phyloP scores from a whole-genome alignment of 2,888 invertebrate genomes.

The Plebejus melissa region DNA sequence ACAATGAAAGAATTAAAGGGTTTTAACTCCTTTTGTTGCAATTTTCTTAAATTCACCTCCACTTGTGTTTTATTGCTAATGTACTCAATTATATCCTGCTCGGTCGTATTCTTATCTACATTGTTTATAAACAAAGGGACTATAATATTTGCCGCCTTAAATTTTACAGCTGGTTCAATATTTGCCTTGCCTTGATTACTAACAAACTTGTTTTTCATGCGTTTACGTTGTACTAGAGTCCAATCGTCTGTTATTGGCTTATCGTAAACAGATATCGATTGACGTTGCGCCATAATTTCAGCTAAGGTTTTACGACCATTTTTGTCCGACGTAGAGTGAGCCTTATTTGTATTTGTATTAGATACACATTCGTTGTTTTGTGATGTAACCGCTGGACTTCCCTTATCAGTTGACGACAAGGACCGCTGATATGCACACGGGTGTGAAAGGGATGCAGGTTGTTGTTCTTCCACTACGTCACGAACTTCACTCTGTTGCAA shows the following conservation, averaged over 20 bases:
- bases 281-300: background rate
- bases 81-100: slow-evolving; percentile 10
- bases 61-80: background rate
- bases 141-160: background rate
- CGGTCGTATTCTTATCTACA: background rate
- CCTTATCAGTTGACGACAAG: background rate
- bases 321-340: background rate
- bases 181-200: background rate
- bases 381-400: background rate
- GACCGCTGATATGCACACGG: background rate
- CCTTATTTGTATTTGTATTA: background rate
- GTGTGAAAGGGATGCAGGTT: background rate
- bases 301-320: background rate
- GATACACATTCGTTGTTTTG: background rate
- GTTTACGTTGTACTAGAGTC: background rate
- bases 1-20: background rate
- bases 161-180: background rate
- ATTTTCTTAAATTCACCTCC: background rate
- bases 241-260: background rate
- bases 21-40: background rate
- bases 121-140: slow-evolving; percentile 20
- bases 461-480: background rate
- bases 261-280: background rate
- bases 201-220: background rate
- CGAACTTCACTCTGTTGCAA: background rate